Evolutionary conservation across 2,113 vertebrate species (phyloP), one percentile per base, ranked within the genome.

Genomic region (Calypte anna): DNA sequence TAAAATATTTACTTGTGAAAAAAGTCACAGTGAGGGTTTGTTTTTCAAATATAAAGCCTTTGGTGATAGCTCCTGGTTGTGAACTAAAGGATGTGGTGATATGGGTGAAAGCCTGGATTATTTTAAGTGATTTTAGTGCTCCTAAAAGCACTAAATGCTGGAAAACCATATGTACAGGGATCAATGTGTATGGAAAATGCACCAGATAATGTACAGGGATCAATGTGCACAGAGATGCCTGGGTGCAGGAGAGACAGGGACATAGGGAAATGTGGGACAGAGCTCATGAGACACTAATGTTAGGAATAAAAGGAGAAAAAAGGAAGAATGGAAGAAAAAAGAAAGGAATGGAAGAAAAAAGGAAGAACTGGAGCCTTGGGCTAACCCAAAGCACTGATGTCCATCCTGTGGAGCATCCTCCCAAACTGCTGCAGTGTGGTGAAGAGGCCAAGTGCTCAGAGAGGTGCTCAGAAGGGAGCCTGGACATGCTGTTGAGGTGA

Each of bases 401-500:
- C 53, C 38, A 5, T 31, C 58, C 51, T 38, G 57, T 4, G 28
- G 54, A 13, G 27, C 25, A 20, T 17, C 50, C 27, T 53, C 62
- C 43, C 62, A 24, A 36, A 24, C 11, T n/a, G 31, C 77, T 58
- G 59, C 62, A 33, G 72, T 1, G 48, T 19, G 38, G 38, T 8
- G 23, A 12, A 62, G 44, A 74, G n/a, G 25, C 38, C 31, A 61
- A 16, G 36, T 16, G 25, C 81, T 58, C 54, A 40, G 48, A 54
- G 22, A 36, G n/a, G 1, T 33, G 61, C 13, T 91, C 48, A 67
- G 70, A 68, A 81, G 25, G 38, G 21, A 73, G 7, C 20, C 67
- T 3, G 59, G 53, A 25, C 58, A n/a, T 4, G 7, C 51, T 0
- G 0, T 11, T 44, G 19, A 53, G 30, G 31, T 9, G 11, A 67